Evolutionary conservation across 2,888 invertebrate genomes (phyloP).

Genomic region (Chloromyia formosa): DNA sequence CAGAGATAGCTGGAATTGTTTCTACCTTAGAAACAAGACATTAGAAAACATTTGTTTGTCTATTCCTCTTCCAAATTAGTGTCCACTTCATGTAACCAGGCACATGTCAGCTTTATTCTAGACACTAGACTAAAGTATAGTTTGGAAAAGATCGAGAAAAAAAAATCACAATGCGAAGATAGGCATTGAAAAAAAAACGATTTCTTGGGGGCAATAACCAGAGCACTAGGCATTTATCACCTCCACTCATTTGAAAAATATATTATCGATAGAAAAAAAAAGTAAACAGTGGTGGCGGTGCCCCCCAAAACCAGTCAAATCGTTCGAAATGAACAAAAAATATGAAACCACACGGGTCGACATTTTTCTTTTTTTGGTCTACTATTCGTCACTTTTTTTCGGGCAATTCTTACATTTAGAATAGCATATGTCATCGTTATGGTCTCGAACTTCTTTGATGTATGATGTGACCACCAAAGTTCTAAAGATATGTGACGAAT

Average conservation of each 20-base stretch:
- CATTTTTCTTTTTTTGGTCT: not conserved
- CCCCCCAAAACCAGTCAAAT: constrained; percentile 8
- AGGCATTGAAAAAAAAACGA: constrained; percentile 5
- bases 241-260: constrained; percentile 12
- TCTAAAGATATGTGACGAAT: constrained; percentile 17
- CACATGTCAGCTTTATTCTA: not conserved
- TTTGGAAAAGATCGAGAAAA: too few relatives aligned
- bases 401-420: not conserved
- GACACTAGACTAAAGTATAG: too few relatives aligned
- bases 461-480: constrained; percentile 17
- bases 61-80: too few relatives aligned
- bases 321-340: not conserved
- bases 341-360: too few relatives aligned
- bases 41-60: not conserved
- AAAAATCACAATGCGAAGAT: too few relatives aligned
- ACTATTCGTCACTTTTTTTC: not conserved
- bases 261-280: constrained; percentile 19
- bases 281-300: constrained; percentile 4
- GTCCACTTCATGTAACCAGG: not conserved
- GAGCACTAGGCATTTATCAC: constrained; percentile 31
- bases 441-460: constrained; percentile 1
- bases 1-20: not conserved
- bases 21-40: not conserved
- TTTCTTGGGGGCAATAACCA: constrained; percentile 30
- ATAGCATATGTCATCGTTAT: not conserved